A percentile compares a stretch with the other conserved stretches of the same genome.
Evolutionary conservation across 2,113 vertebrate species (phyloP).

Genomic region (Astatoreochromis straeleni): DNA sequence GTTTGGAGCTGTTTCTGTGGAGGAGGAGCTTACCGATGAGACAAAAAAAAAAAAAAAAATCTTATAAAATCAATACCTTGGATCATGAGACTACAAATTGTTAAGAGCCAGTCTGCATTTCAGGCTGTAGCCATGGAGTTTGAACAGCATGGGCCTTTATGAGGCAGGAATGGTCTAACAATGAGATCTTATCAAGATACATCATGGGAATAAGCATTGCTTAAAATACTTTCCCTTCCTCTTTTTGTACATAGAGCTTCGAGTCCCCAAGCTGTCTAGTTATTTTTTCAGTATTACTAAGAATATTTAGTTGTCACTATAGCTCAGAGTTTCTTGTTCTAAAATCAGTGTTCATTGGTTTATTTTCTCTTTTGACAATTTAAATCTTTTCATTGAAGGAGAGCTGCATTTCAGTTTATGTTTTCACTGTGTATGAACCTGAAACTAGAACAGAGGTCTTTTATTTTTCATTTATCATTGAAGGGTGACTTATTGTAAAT

Average conservation of each 20-base stretch:
- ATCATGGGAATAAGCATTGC: neutral
- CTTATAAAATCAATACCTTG: neutral
- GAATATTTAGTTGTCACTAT: neutral
- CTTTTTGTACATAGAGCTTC: neutral
- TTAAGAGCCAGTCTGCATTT: neutral
- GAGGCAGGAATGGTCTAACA: neutral
- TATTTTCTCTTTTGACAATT: neutral
- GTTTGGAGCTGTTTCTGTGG: neutral
- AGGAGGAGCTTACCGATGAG: neutral
- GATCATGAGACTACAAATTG: neutral
- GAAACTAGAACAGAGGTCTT: neutral
- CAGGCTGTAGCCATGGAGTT: neutral
- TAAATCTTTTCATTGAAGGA: neutral
- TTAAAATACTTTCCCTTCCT: neutral
- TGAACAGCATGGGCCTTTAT: neutral
- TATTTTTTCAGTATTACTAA: neutral
- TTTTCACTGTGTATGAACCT: neutral
- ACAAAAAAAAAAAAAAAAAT: neutral
- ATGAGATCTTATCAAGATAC: neutral
- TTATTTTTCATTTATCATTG: neutral
- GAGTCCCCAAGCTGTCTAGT: neutral
- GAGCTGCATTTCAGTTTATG: neutral
- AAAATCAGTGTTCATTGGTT: neutral
- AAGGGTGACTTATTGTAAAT: neutral
- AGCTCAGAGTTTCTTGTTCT: neutral